Evolutionary conservation across 2,888 invertebrate species (phyloP).

Genomic region (Aromia moschata): DNA sequence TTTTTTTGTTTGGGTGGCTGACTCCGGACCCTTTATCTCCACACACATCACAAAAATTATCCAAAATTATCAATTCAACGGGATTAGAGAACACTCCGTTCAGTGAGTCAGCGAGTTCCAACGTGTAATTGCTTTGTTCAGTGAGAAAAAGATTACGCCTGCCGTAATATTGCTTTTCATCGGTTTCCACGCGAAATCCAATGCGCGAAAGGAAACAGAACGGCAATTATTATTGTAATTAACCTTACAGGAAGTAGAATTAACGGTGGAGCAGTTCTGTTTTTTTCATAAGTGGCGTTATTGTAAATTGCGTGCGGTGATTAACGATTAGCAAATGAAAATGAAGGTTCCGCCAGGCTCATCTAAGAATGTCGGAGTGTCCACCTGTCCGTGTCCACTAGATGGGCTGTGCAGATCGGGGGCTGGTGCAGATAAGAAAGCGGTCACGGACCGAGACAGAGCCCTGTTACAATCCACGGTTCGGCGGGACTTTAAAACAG

Average conservation of each 20-base stretch:
- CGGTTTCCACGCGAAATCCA: constrained; percentile 31
- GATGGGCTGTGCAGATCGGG: constrained; percentile 48
- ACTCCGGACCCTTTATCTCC: too few relatives aligned
- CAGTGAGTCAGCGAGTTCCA: too few relatives aligned
- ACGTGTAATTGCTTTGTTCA: constrained; percentile 4
- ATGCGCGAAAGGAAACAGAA: constrained; percentile 32
- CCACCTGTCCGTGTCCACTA: constrained; percentile 52
- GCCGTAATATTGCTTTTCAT: constrained; percentile 29
- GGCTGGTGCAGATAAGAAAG: constrained; percentile 55
- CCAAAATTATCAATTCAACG: too few relatives aligned
- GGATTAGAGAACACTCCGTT: too few relatives aligned
- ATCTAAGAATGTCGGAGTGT: constrained; percentile 49
- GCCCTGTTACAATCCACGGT: constrained; percentile 59
- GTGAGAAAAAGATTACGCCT: constrained; percentile 34
- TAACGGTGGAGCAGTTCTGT: constrained; percentile 36
- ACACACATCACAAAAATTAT: too few relatives aligned
- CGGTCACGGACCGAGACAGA: constrained; percentile 58
- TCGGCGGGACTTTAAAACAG: constrained; percentile 57
- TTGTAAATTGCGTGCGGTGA: constrained; percentile 47
- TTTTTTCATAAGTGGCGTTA: constrained; percentile 41
- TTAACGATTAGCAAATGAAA: constrained; percentile 48
- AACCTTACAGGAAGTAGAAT: constrained; percentile 36
- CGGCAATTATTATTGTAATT: constrained; percentile 36
- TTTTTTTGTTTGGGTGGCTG: too few relatives aligned
- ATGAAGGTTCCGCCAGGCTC: constrained; percentile 44